Evolutionary conservation across 2,888 invertebrate species (phyloP).

Genomic region (Acrobasis suavella): DNA sequence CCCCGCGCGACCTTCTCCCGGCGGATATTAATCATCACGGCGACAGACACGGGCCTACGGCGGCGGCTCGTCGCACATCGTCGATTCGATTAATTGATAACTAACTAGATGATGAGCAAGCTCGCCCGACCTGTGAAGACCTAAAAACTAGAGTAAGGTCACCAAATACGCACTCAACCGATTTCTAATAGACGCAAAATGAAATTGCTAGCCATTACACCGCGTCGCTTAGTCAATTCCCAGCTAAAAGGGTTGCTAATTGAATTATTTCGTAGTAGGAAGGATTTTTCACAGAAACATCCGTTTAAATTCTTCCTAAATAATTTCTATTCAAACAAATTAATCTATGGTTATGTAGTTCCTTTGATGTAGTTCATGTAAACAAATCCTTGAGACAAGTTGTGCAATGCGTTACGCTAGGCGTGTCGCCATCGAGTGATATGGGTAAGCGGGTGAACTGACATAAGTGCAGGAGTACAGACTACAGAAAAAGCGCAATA

Average conservation of each 20-base stretch:
- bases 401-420: conserved; percentile 6
- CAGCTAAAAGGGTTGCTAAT: conserved; percentile 2
- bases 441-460: not conserved
- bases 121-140: conserved; percentile 24
- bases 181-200: not conserved
- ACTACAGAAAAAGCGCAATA: conserved; percentile 7
- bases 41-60: conserved; percentile 38
- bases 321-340: not conserved
- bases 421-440: not conserved
- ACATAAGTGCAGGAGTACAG: not conserved
- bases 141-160: conserved; percentile 25
- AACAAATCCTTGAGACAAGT: conserved; percentile 10
- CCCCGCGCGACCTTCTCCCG: conserved; percentile 68
- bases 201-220: conserved; percentile 2
- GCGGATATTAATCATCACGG: conserved; percentile 80
- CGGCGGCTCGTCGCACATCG: conserved; percentile 37
- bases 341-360: not conserved
- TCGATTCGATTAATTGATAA: conserved; percentile 58
- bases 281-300: not conserved
- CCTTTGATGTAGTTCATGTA: not conserved
- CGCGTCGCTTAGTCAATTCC: not conserved
- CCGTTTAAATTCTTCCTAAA: not conserved
- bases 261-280: not conserved
- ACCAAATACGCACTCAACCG: conserved; percentile 12
- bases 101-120: conserved; percentile 40